Conservation (phyloP, 2,888 invertebrate species). For the Heliconius sara region DNA sequence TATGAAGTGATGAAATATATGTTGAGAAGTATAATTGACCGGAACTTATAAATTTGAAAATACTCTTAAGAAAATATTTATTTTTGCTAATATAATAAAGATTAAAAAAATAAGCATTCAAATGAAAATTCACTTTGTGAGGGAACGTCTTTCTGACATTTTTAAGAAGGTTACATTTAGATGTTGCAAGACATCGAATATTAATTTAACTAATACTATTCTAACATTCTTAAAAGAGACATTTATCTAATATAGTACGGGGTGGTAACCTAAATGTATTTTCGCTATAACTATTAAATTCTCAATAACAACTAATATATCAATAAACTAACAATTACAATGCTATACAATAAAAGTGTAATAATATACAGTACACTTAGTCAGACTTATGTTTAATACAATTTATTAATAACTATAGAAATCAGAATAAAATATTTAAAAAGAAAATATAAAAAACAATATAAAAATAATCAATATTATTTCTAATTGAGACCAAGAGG, state of each 20-base stretch:
- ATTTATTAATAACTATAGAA: background rate
- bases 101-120: background rate
- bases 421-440: background rate
- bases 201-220: background rate
- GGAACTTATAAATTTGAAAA: background rate
- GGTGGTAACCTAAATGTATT: background rate
- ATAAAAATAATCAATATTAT: background rate
- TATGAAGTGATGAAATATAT: background rate
- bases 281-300: conserved; percentile 6
- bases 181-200: background rate
- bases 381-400: conserved; percentile 19
- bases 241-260: background rate
- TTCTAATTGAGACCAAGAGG: conserved; percentile 3
- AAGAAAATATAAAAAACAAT: background rate
- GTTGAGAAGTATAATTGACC: background rate
- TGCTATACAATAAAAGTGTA: background rate
- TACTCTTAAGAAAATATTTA: conserved; percentile 12
- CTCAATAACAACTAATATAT: conserved; percentile 1
- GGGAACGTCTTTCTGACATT: background rate
- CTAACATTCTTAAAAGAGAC: background rate
- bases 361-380: conserved; percentile 1
- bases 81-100: background rate
- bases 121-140: background rate
- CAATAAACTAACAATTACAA: conserved; percentile 2
- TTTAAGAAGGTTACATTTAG: background rate